A percentile compares a stretch with the other conserved stretches of the same genome.
Conservation (phyloP, 35 echinoderm and acorn worm species). For the Ptychodera flava region DNA sequence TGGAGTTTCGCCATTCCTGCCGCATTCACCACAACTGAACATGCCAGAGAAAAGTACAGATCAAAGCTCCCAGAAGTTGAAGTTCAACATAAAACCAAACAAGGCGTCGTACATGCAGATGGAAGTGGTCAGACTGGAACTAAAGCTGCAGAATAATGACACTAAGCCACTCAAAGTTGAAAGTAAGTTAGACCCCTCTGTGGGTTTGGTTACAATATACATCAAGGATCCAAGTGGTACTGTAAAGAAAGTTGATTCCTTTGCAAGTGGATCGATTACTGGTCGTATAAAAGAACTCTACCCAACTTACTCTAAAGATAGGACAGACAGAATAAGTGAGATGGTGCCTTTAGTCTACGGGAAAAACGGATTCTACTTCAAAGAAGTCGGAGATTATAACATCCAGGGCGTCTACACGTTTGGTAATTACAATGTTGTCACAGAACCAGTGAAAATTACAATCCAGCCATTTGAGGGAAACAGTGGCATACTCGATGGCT, state of each 20-base stretch:
- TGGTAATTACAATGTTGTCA: background rate
- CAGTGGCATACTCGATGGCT: background rate
- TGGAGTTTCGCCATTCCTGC: background rate
- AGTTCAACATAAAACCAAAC: background rate
- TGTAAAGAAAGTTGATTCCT: background rate
- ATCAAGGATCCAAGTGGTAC: background rate
- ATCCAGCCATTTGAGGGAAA: background rate
- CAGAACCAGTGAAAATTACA: background rate
- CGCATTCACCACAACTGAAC: background rate
- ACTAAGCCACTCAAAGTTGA: background rate
- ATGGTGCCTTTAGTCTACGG: background rate
- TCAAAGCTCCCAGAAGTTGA: background rate
- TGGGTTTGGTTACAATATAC: background rate
- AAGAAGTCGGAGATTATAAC: background rate
- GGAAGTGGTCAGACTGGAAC: background rate
- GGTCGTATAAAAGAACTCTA: background rate
- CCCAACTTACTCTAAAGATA: background rate
- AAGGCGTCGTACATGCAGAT: background rate
- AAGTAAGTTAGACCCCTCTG: background rate
- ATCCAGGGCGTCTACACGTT: background rate
- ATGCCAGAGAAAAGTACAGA: background rate
- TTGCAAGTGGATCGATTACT: background rate
- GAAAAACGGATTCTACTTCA: background rate
- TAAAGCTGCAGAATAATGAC: background rate
- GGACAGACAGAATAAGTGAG: background rate